A percentile compares a stretch with the other conserved stretches of the same genome.
These are phyloP conservation scores for Steinernema carpocapsae DNA, from an alignment of 2,888 invertebrate genomes.

Conservation along the genomic window DNA sequence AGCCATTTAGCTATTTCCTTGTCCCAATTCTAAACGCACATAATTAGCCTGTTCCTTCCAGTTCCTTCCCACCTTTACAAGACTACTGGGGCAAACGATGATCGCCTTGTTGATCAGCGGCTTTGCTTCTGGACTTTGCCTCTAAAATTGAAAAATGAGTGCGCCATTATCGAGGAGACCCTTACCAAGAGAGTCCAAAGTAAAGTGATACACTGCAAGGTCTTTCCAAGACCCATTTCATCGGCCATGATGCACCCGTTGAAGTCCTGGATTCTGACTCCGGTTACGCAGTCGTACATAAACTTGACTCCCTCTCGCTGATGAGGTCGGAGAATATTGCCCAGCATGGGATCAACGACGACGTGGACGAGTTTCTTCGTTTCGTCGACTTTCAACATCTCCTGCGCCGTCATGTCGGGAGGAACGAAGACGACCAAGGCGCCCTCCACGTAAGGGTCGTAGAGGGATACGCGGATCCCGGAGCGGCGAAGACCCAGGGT, in stretches of 20 bases:
- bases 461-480: conserved; percentile 54
- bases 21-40: conserved; percentile 85
- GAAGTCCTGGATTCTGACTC: conserved; percentile 77
- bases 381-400: conserved; percentile 77
- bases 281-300: conserved; percentile 98
- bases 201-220: conserved; percentile 92
- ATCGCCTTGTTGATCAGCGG: conserved; percentile 89
- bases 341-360: conserved; percentile 91
- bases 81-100: conserved; percentile 93
- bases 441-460: conserved; percentile 66
- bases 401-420: conserved; percentile 83
- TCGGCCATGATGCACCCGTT: conserved; percentile 98
- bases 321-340: conserved; percentile 90
- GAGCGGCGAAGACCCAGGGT: conserved; percentile 59
- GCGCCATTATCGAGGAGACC: neutral
- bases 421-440: conserved; percentile 82
- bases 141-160: conserved; percentile 64
- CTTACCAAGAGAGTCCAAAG: conserved; percentile 84
- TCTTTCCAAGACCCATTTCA: conserved; percentile 96
- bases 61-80: conserved; percentile 79
- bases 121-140: conserved; percentile 89
- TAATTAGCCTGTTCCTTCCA: no score
- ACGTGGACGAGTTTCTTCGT: conserved; percentile 80
- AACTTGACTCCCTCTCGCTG: conserved; percentile 98
- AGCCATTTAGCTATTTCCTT: conserved; percentile 98